Percentiles rank a stretch among this genome's conserved stretches.
Evolutionary conservation across 2,888 invertebrate genomes (phyloP).

Genomic region (Lithophane ornitopus): DNA sequence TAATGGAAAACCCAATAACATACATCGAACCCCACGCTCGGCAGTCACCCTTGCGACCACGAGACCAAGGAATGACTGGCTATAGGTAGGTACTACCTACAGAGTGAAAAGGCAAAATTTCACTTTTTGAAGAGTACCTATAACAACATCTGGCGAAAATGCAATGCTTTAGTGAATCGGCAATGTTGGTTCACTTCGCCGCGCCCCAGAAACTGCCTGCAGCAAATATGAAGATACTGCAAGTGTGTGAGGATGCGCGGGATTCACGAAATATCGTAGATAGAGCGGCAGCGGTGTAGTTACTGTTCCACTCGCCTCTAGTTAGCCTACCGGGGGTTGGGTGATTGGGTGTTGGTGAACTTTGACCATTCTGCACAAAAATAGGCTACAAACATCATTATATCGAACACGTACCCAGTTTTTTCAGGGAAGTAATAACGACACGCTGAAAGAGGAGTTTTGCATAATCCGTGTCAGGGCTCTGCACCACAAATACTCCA

Average conservation of each 20-base stretch:
- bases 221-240: not conserved
- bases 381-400: not conserved
- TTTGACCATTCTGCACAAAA: not conserved
- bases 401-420: not conserved
- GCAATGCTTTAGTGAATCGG: not conserved
- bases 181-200: not conserved
- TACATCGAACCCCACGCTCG: too few relatives aligned
- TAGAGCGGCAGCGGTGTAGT: not conserved
- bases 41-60: too few relatives aligned
- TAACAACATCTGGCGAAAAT: not conserved
- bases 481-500: constrained; percentile 41
- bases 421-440: constrained; percentile 5
- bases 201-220: not conserved
- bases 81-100: too few relatives aligned
- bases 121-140: not conserved
- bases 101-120: not conserved
- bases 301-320: not conserved
- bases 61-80: too few relatives aligned
- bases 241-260: too few relatives aligned
- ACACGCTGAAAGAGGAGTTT: constrained; percentile 11
- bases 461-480: constrained; percentile 35
- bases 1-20: too few relatives aligned
- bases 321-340: not conserved
- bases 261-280: not conserved
- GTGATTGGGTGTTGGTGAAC: not conserved